Conservation (phyloP, 2,113 vertebrate species). For the Eira barbara region DNA sequence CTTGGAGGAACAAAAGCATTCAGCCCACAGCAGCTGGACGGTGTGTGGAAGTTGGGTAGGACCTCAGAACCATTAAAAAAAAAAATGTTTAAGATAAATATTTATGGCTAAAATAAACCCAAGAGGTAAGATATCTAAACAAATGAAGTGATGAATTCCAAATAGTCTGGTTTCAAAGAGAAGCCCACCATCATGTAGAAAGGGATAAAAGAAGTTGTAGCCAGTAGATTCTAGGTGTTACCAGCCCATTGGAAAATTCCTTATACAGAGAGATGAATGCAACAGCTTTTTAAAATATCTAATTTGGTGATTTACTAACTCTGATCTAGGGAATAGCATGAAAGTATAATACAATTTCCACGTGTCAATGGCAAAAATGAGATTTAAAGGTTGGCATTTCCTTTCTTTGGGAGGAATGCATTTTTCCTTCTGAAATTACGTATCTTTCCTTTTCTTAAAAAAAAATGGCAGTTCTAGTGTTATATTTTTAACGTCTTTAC, state of each 20-base stretch:
- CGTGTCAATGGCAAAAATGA: neutral
- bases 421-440: neutral
- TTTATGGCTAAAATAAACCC: neutral
- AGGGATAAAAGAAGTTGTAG: neutral
- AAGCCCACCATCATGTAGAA: neutral
- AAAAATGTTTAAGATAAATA: neutral
- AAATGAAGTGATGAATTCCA: neutral
- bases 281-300: neutral
- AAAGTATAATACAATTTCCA: neutral
- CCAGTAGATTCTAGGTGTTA: neutral
- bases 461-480: neutral
- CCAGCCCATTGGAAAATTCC: neutral
- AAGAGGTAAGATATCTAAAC: neutral
- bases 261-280: neutral
- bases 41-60: neutral
- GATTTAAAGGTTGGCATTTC: neutral
- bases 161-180: neutral
- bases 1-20: neutral
- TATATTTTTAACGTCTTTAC: neutral
- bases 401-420: neutral
- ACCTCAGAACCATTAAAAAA: neutral
- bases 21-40: neutral
- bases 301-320: neutral
- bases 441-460: neutral
- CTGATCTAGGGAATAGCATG: neutral